phyloP scores from a whole-genome alignment of 2,797 vertebrate species.

The Sebastes nivosus region DNA sequence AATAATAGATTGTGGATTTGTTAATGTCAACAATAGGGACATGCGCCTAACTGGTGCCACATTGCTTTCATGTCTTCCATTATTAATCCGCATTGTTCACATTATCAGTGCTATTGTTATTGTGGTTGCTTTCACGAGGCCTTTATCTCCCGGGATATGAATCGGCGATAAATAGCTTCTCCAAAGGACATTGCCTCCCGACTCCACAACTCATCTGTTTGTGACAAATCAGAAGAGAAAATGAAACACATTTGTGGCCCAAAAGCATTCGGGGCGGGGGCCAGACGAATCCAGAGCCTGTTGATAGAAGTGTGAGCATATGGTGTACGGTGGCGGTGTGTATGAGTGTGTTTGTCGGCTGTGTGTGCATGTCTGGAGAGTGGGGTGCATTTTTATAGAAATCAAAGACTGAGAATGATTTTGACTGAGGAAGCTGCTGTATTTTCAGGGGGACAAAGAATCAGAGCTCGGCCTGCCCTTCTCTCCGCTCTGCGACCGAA shows the following conservation, averaged over 20 bases:
- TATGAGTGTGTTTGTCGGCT: background rate
- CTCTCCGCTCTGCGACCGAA: conserved; percentile 96
- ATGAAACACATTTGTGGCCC: conserved; percentile 63
- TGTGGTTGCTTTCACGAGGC: conserved; percentile 39
- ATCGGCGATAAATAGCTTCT: conserved; percentile 56
- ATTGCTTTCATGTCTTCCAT: conserved; percentile 50
- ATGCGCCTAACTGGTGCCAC: conserved; percentile 38
- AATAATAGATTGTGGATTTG: conserved; percentile 52
- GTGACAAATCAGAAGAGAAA: conserved; percentile 63
- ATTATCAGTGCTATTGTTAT: conserved; percentile 64
- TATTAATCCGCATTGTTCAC: conserved; percentile 69
- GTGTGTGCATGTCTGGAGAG: background rate
- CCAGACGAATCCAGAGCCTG: conserved; percentile 28
- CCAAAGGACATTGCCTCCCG: conserved; percentile 49
- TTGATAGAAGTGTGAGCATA: conserved; percentile 34
- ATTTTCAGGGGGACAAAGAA: conserved; percentile 95
- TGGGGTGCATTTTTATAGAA: background rate
- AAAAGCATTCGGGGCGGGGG: conserved; percentile 25
- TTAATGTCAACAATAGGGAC: conserved; percentile 42
- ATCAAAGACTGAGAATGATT: conserved; percentile 10
- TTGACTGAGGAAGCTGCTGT: conserved; percentile 43
- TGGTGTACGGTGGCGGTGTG: conserved; percentile 9
- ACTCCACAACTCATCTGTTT: conserved; percentile 58
- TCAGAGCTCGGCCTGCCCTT: conserved; percentile 95
- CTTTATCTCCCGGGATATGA: conserved; percentile 52